Percentiles rank a stretch among this genome's conserved stretches.
Evolutionary conservation across 2,888 invertebrate species (phyloP).

Genomic region (Hoplodrina ambigua): DNA sequence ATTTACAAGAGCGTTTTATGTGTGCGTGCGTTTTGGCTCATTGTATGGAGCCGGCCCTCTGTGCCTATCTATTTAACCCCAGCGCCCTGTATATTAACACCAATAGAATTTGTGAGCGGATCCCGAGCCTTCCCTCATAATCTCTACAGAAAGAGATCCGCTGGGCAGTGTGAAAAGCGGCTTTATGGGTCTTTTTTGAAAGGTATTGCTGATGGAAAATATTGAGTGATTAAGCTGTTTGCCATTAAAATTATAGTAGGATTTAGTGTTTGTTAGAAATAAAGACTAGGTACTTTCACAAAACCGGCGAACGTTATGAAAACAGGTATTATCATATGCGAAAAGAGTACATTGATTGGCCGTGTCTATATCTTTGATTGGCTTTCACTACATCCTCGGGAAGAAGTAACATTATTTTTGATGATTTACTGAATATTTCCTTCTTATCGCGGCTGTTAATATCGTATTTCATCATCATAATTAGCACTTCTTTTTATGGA

Average conservation of each 20-base stretch:
- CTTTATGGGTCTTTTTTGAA: constrained; percentile 21
- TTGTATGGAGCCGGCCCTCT: constrained; percentile 8
- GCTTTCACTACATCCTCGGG: no score
- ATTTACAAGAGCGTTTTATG: no score
- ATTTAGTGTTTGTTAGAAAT: neutral
- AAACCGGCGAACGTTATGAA: no score
- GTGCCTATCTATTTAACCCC: neutral
- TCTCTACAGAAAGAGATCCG: constrained; percentile 25
- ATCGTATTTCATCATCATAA: no score
- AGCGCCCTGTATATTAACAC: constrained; percentile 20
- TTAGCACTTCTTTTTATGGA: no score
- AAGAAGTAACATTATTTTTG: no score
- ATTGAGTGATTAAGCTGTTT: constrained; percentile 19
- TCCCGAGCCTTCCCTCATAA: constrained; percentile 37
- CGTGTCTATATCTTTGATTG: no score
- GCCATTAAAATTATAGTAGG: constrained; percentile 12
- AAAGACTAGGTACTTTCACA: no score
- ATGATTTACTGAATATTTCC: no score
- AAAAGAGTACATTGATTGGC: no score
- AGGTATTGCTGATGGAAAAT: constrained; percentile 19
- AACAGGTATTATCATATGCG: no score
- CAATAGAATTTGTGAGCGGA: constrained; percentile 41
- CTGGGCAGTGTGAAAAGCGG: constrained; percentile 23
- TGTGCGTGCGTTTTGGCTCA: neutral
- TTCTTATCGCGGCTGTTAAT: no score